Conservation (phyloP, 1,140 invertebrate genomes). For the Hylaeus volcanicus region DNA sequence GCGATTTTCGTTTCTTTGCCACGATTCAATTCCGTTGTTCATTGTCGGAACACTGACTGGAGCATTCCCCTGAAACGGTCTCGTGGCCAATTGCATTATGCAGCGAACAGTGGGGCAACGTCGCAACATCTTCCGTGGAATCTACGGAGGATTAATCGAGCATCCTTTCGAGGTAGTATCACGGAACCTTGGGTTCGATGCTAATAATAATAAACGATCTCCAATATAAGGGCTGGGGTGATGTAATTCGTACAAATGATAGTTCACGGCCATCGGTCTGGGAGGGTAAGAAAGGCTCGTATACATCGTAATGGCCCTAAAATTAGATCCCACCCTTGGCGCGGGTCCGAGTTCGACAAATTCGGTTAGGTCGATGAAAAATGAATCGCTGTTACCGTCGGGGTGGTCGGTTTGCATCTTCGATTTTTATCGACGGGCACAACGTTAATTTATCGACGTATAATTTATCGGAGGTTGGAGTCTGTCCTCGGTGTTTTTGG, state of each 20-base stretch:
- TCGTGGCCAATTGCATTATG: constrained; percentile 9
- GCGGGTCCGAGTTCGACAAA: constrained; percentile 76
- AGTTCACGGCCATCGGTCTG: constrained; percentile 69
- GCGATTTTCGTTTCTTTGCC: too few species aligned
- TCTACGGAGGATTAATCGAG: constrained; percentile 12
- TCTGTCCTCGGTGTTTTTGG: neutral
- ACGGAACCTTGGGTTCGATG: constrained; percentile 62
- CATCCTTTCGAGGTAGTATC: constrained; percentile 37
- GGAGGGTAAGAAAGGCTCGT: constrained; percentile 62
- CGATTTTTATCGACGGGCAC: constrained; percentile 43
- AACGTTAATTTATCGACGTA: constrained; percentile 50
- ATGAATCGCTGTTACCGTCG: constrained; percentile 67
- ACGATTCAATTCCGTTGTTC: too few species aligned
- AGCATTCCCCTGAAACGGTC: constrained; percentile 9
- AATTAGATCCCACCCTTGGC: constrained; percentile 77
- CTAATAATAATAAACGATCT: constrained; percentile 80
- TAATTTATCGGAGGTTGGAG: constrained; percentile 38
- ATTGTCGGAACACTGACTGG: too few species aligned
- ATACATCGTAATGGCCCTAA: constrained; percentile 74
- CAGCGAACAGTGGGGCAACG: neutral
- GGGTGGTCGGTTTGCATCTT: constrained; percentile 42
- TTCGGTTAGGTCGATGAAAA: constrained; percentile 78
- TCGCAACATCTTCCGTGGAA: neutral
- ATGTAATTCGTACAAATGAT: constrained; percentile 80
- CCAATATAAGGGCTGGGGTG: constrained; percentile 50